Evolutionary conservation across 2,797 vertebrate genomes (phyloP).

Genomic region (Hyperoplus lanceolatus): DNA sequence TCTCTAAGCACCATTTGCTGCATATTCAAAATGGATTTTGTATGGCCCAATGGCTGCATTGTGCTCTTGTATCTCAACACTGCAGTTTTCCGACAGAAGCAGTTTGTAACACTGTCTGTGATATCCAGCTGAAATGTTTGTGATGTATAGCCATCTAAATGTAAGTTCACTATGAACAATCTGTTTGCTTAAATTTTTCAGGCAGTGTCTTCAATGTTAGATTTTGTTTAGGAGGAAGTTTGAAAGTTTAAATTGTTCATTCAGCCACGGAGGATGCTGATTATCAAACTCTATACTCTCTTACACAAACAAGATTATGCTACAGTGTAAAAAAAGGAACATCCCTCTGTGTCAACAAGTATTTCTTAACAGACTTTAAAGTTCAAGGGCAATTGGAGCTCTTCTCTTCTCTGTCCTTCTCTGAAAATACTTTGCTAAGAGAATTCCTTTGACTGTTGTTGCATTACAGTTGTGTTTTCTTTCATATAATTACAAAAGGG

Average conservation of each 20-base stretch:
- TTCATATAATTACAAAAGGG: too few species aligned
- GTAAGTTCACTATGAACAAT: constrained; percentile 1
- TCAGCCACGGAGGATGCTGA: constrained; percentile 12
- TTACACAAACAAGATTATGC: constrained; percentile 1
- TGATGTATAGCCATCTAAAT: neutral
- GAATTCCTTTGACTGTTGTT: neutral
- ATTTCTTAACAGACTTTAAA: neutral
- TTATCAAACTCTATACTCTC: constrained; percentile 14
- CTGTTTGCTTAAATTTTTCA: constrained; percentile 19
- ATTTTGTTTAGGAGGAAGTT: constrained; percentile 14
- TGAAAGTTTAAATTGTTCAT: constrained; percentile 17
- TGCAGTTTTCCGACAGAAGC: constrained; percentile 19
- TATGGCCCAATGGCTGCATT: neutral
- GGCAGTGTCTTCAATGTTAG: constrained; percentile 19
- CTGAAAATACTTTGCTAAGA: neutral
- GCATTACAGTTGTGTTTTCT: too few species aligned
- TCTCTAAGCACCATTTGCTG: constrained; percentile 21
- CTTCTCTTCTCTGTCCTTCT: too few species aligned
- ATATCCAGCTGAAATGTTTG: constrained; percentile 29
- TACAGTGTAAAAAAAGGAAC: neutral
- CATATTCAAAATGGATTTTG: neutral
- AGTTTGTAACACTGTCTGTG: constrained; percentile 5
- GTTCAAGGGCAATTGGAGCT: neutral
- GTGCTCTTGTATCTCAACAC: constrained; percentile 35
- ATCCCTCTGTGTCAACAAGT: too few species aligned